Percentiles rank a stretch among this genome's conserved stretches.
Conservation (phyloP, 2,888 invertebrate species). For the Syrista parreyssii region DNA sequence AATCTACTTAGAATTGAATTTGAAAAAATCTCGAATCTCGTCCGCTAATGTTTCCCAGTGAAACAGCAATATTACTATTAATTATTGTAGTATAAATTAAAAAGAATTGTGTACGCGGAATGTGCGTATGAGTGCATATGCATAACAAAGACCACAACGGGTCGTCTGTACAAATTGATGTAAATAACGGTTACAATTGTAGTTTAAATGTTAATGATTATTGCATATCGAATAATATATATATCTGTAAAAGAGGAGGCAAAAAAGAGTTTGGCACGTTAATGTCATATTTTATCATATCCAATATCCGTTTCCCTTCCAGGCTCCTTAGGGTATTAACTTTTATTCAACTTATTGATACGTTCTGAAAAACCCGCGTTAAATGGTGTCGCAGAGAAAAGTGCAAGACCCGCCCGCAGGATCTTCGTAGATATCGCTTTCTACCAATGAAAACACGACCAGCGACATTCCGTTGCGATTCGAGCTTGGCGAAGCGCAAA, state of each 20-base stretch:
- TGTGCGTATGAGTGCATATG: background rate
- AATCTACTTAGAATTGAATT: background rate
- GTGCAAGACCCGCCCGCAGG: background rate
- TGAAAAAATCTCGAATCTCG: background rate
- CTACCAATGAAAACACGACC: background rate
- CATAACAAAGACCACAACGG: constrained; percentile 7
- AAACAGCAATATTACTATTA: constrained; percentile 11
- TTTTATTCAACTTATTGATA: background rate
- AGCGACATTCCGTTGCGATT: constrained; percentile 12
- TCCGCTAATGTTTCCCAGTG: constrained; percentile 15
- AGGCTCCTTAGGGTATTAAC: background rate
- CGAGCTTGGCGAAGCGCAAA: constrained; percentile 5
- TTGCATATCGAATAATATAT: constrained; percentile 38
- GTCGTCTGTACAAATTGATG: constrained; percentile 51
- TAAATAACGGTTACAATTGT: constrained; percentile 50
- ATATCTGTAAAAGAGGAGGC: constrained; percentile 3
- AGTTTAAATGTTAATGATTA: constrained; percentile 38
- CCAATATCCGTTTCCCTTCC: background rate
- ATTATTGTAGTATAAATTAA: constrained; percentile 7
- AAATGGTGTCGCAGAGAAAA: background rate
- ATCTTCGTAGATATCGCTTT: background rate
- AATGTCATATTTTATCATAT: background rate
- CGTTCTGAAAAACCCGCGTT: background rate
- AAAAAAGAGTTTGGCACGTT: background rate
- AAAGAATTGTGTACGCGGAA: constrained; percentile 1